Percentiles rank a stretch among this genome's conserved stretches.
Conservation (phyloP, 2,888 invertebrate species). For the Netelia fuscicornis region DNA sequence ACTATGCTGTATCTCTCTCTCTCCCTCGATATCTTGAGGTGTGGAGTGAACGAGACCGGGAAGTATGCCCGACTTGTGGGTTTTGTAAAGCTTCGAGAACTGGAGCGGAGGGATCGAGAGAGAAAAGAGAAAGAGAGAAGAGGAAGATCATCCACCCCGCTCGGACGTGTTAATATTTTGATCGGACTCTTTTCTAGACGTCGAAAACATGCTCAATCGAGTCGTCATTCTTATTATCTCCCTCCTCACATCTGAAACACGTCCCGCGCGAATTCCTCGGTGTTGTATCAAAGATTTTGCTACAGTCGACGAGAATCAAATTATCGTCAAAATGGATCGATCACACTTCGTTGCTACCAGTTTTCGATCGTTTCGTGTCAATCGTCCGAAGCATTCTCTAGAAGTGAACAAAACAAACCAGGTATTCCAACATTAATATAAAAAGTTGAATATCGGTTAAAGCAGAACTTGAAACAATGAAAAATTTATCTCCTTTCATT, state of each 20-base stretch:
- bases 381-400: no score
- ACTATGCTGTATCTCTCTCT: slow-evolving; percentile 4
- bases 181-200: slow-evolving; percentile 39
- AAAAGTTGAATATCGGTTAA: no score
- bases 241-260: slow-evolving; percentile 3
- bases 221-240: slow-evolving; percentile 3
- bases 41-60: slow-evolving; percentile 28
- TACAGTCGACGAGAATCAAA: background rate
- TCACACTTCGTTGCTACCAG: background rate
- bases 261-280: background rate
- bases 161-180: slow-evolving; percentile 59
- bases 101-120: background rate
- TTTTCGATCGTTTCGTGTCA: background rate
- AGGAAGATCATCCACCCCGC: background rate
- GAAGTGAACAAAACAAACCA: no score
- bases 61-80: slow-evolving; percentile 50
- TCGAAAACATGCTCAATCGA: slow-evolving; percentile 10
- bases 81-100: slow-evolving; percentile 45
- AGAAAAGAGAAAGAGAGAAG: background rate
- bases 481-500: no score
- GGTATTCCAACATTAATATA: no score
- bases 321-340: background rate
- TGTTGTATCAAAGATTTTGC: slow-evolving; percentile 1
- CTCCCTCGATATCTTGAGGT: background rate
- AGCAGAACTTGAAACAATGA: no score